Base-by-base conservation (phyloP, 2,888 invertebrate species). In the Lordiphosa fenestrarum region DNA sequence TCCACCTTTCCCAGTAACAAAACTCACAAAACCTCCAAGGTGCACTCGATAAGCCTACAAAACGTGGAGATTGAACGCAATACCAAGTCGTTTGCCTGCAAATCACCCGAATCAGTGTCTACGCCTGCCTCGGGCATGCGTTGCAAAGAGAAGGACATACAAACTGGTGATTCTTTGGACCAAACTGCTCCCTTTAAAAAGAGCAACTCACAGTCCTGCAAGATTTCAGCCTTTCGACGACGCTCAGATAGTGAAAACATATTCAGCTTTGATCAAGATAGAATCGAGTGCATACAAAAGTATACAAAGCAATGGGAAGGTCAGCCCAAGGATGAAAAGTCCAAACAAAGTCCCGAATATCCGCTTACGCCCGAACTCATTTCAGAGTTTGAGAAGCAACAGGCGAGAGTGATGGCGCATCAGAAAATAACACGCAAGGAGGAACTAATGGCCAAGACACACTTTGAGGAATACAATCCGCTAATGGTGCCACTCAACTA, bases 181-280 rank as follows among this genome's bases (percentile, higher is more conserved):
- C 77, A 87, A 46, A 85, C 85, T 2, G 76, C 73, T 0, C 82
- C 85, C 4, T 73, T 87, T 4, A 83, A 80, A 21, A 68, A 59
- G 10, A 70, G 73, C 0, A 87, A 87, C 35, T 87, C 87, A 0
- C 88, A 89, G 35, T 86, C 84, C 0, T 86, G 88, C 19, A 89
- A 88, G 69, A 87, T 88, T n/a, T 84, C 85, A 0, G 86, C 87
- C 0, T 92, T 91, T 74, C 92, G 93, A 19, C 92, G 94, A 4
- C 92, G 93, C 12, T 94, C 94, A 41, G 94, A 94, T n/a, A 92
- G 89, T 61, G 91, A 92, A 64, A 92, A 94, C 69, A 93, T 94
- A 5, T 94, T 94, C 78, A 94, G 94, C 87, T 94, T 94, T 73
- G 94, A 94, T 82, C 94, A 94, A 85, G 94, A 94, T 69, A 92